Evolutionary conservation across 2,888 invertebrate species (phyloP).

Genomic region (Scaptomyza tumidula): DNA sequence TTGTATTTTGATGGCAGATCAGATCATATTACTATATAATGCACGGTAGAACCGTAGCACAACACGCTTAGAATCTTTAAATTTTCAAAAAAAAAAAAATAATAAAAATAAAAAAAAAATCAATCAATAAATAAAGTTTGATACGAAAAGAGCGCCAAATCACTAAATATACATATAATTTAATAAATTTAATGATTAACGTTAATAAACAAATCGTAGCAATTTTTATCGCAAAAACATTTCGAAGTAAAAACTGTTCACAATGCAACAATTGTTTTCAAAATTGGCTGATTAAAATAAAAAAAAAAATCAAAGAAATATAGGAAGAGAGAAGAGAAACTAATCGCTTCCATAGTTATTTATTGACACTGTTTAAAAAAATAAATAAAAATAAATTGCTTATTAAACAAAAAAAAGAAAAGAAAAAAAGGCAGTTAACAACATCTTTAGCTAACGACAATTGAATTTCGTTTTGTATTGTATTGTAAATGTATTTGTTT

Average conservation of each 20-base stretch:
- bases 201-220: conserved; percentile 48
- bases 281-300: conserved; percentile 24
- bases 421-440: conserved; percentile 17
- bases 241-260: conserved; percentile 22
- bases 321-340: conserved; percentile 16
- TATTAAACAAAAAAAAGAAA: conserved; percentile 13
- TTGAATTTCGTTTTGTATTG: conserved; percentile 28
- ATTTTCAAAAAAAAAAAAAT: conserved; percentile 9
- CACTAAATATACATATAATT: conserved; percentile 28
- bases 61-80: conserved; percentile 21
- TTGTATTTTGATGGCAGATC: conserved; percentile 26
- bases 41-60: conserved; percentile 38
- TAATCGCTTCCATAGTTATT: conserved; percentile 71
- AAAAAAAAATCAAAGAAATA: neutral
- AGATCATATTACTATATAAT: conserved; percentile 5
- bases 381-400: neutral
- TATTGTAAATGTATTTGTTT: conserved; percentile 69
- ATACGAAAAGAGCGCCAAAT: conserved; percentile 50
- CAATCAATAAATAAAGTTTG: conserved; percentile 2
- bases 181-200: conserved; percentile 1
- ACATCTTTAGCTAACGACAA: conserved; percentile 33
- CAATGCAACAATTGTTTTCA: conserved; percentile 22
- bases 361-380: conserved; percentile 46
- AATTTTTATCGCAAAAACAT: conserved; percentile 27
- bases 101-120: conserved; percentile 3